Evolutionary conservation across 2,888 invertebrate genomes (phyloP).

Genomic region (Ellobium chinense): DNA sequence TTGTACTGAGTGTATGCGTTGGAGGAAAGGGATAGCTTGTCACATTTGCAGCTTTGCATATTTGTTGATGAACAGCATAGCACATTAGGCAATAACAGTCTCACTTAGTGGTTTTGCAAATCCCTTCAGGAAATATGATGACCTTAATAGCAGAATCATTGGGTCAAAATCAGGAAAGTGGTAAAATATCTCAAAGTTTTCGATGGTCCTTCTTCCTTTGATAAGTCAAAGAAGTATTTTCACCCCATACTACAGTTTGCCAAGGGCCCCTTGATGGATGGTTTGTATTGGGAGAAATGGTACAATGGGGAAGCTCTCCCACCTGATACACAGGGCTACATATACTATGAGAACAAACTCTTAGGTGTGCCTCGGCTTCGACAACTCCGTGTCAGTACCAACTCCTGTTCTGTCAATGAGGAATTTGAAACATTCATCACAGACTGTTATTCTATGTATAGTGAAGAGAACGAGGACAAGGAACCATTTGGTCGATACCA

Average conservation of each 20-base stretch:
- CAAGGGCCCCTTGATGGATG: slow-evolving; percentile 80
- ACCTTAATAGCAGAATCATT: too few relatives aligned
- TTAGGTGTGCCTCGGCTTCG: slow-evolving; percentile 69
- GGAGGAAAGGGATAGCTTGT: too few relatives aligned
- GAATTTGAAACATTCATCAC: slow-evolving; percentile 83
- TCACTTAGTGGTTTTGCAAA: too few relatives aligned
- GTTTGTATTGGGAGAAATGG: slow-evolving; percentile 82
- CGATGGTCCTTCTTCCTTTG: too few relatives aligned
- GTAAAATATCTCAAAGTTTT: too few relatives aligned
- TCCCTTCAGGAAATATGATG: too few relatives aligned
- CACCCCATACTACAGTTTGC: slow-evolving; percentile 70
- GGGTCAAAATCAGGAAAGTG: too few relatives aligned
- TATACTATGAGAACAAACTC: slow-evolving; percentile 73
- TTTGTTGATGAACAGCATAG: too few relatives aligned
- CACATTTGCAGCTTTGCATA: too few relatives aligned
- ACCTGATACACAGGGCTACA: slow-evolving; percentile 67
- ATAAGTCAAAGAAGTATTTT: too few relatives aligned
- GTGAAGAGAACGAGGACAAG: slow-evolving; percentile 80
- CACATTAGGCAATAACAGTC: too few relatives aligned
- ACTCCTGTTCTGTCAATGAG: slow-evolving; percentile 83
- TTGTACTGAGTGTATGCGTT: too few relatives aligned
- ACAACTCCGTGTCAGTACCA: slow-evolving; percentile 62
- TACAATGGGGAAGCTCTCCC: slow-evolving; percentile 71
- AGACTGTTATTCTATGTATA: slow-evolving; percentile 83
- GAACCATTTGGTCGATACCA: slow-evolving; percentile 26